Base-by-base conservation (phyloP, 2,888 invertebrate genomes). In the Oeneis ivallda region DNA sequence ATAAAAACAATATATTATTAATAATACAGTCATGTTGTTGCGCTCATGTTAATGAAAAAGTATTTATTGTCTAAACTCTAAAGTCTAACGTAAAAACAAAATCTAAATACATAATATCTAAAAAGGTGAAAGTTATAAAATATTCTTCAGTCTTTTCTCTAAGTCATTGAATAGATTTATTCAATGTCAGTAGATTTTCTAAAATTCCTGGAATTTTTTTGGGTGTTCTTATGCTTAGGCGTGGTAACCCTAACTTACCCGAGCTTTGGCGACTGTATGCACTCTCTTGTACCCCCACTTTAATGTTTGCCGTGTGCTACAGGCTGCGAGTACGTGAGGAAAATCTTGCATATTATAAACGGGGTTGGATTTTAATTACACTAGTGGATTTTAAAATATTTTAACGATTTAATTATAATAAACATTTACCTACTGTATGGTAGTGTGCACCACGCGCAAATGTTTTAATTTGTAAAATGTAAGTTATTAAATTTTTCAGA, bases 341-440 rank as follows among this genome's bases (percentile, higher is more conserved):
- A 65, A 65, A 65, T 69, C 62, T 69, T 62, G 58, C 60, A 64
- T 64, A 64, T 54, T 62, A 61, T 69, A 65, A 64, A 62, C 58
- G 62, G 59, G 52, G 62, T 52, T 54, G 41, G 65, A 41, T 59
- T 69, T 69, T 62, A 67, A 66, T 59, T 60, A 60, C 59, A 39
- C 37, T 19, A 56, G 60, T 47, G 47, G 26, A 37, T 49, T 65
- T 60, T 60, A 60, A 60, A 54, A 41, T 56, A 41, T 41, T 56
- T 54, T 39, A 41, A 56, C 17, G 56, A 56, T 56, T 41, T 19
- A 13, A 56, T 41, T 41, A 19, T 13, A 39, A 26, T 41, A 7
- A 19, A 5, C 17, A 19, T 19, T 54, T 17, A 39, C 39, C 19
- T 7, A 6, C 11, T 39, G 8, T 45, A 43, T 3, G n/a, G 5